Evolutionary conservation across 2,888 invertebrate species (phyloP).

Genomic region (Anagyrus pseudococci): DNA sequence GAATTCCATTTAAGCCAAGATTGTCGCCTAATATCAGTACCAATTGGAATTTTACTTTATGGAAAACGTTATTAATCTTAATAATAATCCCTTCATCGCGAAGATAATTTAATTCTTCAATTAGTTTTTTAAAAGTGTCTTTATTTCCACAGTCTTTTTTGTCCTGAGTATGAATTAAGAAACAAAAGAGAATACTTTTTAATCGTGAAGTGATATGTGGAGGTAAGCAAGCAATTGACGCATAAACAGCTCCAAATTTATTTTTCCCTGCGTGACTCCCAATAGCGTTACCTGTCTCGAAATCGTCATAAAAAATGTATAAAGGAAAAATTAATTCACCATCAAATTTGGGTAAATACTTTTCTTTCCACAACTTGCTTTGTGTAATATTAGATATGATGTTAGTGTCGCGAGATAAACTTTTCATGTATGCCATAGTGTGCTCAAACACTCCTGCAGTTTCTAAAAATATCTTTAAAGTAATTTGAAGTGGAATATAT

Average conservation of each 20-base stretch:
- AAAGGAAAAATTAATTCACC: constrained; percentile 16
- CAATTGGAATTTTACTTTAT: constrained; percentile 31
- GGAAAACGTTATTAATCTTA: background rate
- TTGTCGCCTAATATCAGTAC: constrained; percentile 34
- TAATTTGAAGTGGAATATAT: too few relatives aligned
- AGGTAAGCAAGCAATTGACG: constrained; percentile 15
- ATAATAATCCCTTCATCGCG: constrained; percentile 18
- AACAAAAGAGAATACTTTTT: background rate
- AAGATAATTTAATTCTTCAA: constrained; percentile 25
- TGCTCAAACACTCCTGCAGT: too few relatives aligned
- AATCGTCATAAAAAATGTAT: constrained; percentile 21
- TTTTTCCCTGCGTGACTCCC: constrained; percentile 24
- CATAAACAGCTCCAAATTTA: constrained; percentile 21
- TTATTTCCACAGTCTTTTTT: constrained; percentile 23
- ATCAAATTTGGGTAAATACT: background rate
- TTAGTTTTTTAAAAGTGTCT: constrained; percentile 17
- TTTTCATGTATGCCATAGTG: too few relatives aligned
- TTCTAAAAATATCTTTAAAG: too few relatives aligned
- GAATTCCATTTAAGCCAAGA: constrained; percentile 20
- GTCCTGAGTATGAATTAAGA: background rate
- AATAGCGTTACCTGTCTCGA: constrained; percentile 21
- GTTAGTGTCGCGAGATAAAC: too few relatives aligned
- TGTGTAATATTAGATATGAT: constrained; percentile 34
- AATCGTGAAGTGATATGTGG: constrained; percentile 15
- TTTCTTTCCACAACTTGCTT: constrained; percentile 31